These are phyloP conservation scores for Cirrhinus mrigala DNA, from an alignment of 2,797 vertebrate genomes.

Conservation along the genomic window DNA sequence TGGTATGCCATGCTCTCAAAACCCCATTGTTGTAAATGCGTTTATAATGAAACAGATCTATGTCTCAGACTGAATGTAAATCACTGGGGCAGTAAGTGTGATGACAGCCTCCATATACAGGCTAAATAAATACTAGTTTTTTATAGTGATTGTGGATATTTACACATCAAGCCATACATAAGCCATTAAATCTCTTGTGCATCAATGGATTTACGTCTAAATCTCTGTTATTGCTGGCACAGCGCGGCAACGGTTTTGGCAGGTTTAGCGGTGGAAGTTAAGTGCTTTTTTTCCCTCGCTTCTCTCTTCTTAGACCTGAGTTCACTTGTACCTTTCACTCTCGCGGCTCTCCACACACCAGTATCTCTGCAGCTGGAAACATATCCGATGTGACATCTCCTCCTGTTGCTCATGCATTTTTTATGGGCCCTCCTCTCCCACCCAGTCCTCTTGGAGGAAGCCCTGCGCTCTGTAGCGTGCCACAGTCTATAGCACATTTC, in stretches of 20 bases:
- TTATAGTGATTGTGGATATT: constrained; percentile 11
- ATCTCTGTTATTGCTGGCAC: constrained; percentile 29
- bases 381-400: constrained; percentile 81
- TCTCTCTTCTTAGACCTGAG: constrained; percentile 35
- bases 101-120: constrained; percentile 5
- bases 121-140: constrained; percentile 19
- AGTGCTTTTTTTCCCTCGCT: constrained; percentile 37
- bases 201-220: constrained; percentile 22
- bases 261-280: constrained; percentile 21
- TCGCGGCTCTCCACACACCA: constrained; percentile 67
- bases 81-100: not conserved
- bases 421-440: constrained; percentile 70
- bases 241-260: constrained; percentile 13
- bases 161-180: constrained; percentile 8
- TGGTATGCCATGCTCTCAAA: constrained; percentile 45
- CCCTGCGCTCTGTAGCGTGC: constrained; percentile 46
- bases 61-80: constrained; percentile 13
- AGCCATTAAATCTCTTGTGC: constrained; percentile 26
- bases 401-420: constrained; percentile 83
- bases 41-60: constrained; percentile 39
- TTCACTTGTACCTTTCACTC: constrained; percentile 63
- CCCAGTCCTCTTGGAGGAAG: constrained; percentile 62
- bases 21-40: constrained; percentile 26
- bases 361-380: constrained; percentile 74
- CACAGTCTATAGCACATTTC: constrained; percentile 27